Evolutionary conservation across 2,888 invertebrate genomes (phyloP).

Genomic region (Torymus texanus): DNA sequence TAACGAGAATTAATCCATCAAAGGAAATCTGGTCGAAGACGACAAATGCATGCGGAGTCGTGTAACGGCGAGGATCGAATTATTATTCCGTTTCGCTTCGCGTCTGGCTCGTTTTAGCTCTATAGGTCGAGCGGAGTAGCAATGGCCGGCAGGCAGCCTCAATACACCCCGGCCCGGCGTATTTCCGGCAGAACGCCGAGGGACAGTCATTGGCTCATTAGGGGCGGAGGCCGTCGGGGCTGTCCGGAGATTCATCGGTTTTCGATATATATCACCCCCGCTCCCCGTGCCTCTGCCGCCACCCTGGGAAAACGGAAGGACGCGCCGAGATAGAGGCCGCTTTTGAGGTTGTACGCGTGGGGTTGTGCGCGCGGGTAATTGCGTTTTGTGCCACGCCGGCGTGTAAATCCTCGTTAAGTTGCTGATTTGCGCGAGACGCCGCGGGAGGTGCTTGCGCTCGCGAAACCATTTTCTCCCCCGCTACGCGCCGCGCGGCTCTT

Average conservation of each 20-base stretch:
- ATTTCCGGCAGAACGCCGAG: constrained; percentile 25
- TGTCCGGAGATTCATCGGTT: constrained; percentile 17
- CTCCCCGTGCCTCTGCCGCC: too few species aligned
- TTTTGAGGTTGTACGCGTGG: constrained; percentile 5
- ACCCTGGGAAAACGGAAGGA: not conserved
- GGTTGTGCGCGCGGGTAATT: constrained; percentile 27
- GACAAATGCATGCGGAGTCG: too few species aligned
- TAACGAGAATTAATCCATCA: too few species aligned
- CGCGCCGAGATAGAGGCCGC: not conserved
- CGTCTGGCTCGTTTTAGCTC: too few species aligned
- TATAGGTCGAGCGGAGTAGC: too few species aligned
- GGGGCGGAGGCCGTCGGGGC: not conserved
- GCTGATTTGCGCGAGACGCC: constrained; percentile 15
- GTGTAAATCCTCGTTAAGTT: constrained; percentile 44
- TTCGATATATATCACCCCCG: not conserved
- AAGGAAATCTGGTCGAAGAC: too few species aligned
- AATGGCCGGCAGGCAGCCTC: too few species aligned
- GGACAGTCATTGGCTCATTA: constrained; percentile 26
- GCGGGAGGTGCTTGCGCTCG: not conserved
- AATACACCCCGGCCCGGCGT: constrained; percentile 2
- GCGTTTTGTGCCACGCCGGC: constrained; percentile 12
- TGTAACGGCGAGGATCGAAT: too few species aligned
- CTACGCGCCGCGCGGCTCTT: too few species aligned
- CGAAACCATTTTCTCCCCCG: too few species aligned
- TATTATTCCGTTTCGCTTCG: too few species aligned